Evolutionary conservation across 2,113 vertebrate species (phyloP).

Genomic region (Daboia siamensis): DNA sequence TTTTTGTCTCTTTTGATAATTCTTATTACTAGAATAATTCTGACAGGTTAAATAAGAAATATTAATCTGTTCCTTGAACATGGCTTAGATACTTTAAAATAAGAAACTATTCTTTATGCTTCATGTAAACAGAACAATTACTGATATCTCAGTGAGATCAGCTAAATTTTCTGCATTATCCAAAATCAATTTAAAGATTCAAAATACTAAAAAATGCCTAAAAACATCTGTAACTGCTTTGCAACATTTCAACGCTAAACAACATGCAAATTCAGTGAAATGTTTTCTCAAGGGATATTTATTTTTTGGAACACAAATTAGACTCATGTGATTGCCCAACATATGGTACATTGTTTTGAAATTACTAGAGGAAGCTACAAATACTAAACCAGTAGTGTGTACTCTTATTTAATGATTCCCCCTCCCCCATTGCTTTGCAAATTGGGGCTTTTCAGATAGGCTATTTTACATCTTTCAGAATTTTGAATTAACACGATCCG

Average conservation of each 20-base stretch:
- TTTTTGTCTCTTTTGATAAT: background rate
- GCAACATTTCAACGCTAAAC: background rate
- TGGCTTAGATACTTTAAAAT: background rate
- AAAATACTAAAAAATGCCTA: background rate
- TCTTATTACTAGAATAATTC: background rate
- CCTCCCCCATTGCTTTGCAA: background rate
- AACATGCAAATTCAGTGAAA: background rate
- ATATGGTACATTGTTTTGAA: background rate
- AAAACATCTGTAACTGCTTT: background rate
- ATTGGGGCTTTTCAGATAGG: background rate
- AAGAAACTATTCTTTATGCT: background rate
- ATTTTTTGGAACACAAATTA: background rate
- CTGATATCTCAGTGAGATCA: background rate
- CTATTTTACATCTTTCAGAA: background rate
- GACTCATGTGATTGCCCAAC: background rate
- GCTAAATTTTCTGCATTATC: background rate
- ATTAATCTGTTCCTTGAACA: background rate
- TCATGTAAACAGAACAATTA: background rate
- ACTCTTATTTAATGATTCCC: background rate
- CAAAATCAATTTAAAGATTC: background rate
- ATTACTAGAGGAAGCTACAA: background rate
- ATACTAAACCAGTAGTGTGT: background rate
- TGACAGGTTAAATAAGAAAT: background rate
- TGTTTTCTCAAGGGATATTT: background rate
- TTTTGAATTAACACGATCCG: background rate